Conservation (phyloP, 2,797 vertebrate species). For the Chaenodraco wilsoni region DNA sequence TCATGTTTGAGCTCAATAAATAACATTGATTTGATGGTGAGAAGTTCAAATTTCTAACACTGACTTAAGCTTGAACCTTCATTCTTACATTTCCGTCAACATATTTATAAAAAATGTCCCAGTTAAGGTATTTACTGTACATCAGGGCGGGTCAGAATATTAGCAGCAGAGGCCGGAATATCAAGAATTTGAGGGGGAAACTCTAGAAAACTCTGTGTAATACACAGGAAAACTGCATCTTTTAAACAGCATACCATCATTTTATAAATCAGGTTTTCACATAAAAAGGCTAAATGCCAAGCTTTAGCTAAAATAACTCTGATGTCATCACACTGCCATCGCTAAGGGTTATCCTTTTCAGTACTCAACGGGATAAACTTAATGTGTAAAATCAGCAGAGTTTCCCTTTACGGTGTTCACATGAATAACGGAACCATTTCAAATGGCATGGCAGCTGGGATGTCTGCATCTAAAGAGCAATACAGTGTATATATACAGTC, state of each 20-base stretch:
- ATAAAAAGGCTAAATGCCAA: not conserved
- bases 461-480: slow-evolving; percentile 11
- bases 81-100: not conserved
- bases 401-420: slow-evolving; percentile 42
- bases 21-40: slow-evolving; percentile 10
- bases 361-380: not conserved
- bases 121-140: slow-evolving; percentile 10
- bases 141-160: not conserved
- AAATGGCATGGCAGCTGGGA: slow-evolving; percentile 13
- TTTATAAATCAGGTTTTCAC: not conserved
- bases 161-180: slow-evolving; percentile 19
- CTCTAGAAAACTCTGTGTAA: slow-evolving; percentile 8
- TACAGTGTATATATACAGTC: not conserved
- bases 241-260: not conserved
- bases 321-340: slow-evolving; percentile 13
- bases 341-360: not conserved
- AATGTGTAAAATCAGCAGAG: slow-evolving; percentile 8
- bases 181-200: not conserved
- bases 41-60: not conserved
- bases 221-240: slow-evolving; percentile 2
- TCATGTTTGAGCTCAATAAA: not conserved
- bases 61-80: not conserved
- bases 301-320: not conserved
- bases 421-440: not conserved
- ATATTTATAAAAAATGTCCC: not conserved